Evolutionary conservation across 2,113 vertebrate genomes (phyloP), one percentile per base, ranked within the genome.

Genomic region (Corydoras maculifer): DNA sequence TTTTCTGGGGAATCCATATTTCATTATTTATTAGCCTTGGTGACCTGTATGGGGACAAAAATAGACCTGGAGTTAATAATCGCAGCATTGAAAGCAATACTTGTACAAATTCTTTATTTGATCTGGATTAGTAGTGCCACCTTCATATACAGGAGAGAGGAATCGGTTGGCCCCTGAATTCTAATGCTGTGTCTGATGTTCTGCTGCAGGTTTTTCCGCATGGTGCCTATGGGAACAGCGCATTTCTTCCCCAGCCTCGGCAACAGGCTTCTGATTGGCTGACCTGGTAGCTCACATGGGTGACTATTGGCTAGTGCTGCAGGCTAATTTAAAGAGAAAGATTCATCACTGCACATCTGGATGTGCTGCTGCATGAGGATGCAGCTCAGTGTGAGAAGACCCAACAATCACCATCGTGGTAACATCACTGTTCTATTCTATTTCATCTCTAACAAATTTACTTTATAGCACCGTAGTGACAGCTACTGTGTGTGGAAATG

Each of bases 191-290:
- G 69, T 72, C 77, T 83, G 66, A 59, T 74, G 74, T 74, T 80
- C 80, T 77, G 74, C 77, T 78, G 78, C 79, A 85, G 75, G 81
- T 85, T 87, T 88, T 81, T 87, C 82, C 83, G 82, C 80, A 77
- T 81, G 77, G 82, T 84, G 83, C 83, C 84, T 84, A 69, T 79
- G 82, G 79, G 72, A 85, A 80, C 74, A 29, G 7, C 79, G 78
- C 77, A 75, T 83, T 82, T 78, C 88, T 84, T 58, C 49, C 64
- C 83, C 81, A 88, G 88, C 88, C 89, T 80, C 88, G 87, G 87
- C 85, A 91, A 91, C 90, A 89, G 79, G 69, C 55, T 30, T 3
- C 2, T 57, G 82, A 88, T 88, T 91, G 90, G 89, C 76, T 73
- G 77, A 68, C 79, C 77, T 8, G 31, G 53, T 70, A 74, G 74